Evolutionary conservation across 2,113 vertebrate genomes (phyloP).

Genomic region (Atrichornis clamosus): DNA sequence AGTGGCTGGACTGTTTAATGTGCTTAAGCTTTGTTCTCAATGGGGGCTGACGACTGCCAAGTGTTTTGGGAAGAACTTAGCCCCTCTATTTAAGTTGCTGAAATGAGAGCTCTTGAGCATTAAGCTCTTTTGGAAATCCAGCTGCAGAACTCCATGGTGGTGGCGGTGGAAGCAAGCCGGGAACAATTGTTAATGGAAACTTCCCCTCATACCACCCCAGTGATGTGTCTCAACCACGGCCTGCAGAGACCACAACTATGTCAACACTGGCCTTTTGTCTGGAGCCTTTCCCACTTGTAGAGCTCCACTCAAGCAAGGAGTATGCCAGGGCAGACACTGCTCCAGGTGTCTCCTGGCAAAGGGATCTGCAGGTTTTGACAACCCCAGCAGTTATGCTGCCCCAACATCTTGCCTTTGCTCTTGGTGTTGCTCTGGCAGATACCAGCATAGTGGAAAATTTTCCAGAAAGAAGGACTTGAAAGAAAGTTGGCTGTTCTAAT

Average conservation of each 20-base stretch:
- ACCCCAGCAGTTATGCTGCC: background rate
- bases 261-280: constrained; percentile 44
- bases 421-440: background rate
- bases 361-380: background rate
- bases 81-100: constrained; percentile 8
- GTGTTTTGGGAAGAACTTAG: constrained; percentile 34
- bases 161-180: constrained; percentile 10
- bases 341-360: constrained; percentile 6
- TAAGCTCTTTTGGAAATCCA: constrained; percentile 38
- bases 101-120: constrained; percentile 22
- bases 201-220: constrained; percentile 50
- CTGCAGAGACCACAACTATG: constrained; percentile 19
- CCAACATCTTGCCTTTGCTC: background rate
- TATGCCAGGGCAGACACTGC: background rate
- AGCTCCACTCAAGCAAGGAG: background rate
- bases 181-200: constrained; percentile 56
- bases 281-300: background rate
- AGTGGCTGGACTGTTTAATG: constrained; percentile 6
- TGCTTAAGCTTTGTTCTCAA: constrained; percentile 36
- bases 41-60: background rate
- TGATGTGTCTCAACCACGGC: constrained; percentile 15
- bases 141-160: background rate
- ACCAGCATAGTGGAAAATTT: background rate
- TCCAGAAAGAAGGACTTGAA: constrained; percentile 13
- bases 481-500: background rate